phyloP scores from a whole-genome alignment of 30 jellyfish, hydroid and myxozoan genomes.

The Chrysaora quinquecirrha region DNA sequence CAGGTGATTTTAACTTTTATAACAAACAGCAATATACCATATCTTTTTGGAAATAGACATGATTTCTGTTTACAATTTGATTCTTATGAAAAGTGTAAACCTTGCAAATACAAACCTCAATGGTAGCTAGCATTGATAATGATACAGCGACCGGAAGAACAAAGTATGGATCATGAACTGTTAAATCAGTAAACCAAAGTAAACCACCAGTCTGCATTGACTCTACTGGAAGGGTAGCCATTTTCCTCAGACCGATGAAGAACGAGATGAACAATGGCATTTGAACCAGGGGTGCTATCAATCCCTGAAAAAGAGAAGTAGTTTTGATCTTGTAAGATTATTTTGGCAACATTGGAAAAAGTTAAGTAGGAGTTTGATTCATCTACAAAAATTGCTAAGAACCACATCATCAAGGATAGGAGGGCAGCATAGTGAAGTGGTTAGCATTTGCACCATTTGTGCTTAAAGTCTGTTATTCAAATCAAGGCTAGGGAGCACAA shows the following conservation, averaged over 20 bases:
- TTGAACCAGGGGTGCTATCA: constrained; percentile 77
- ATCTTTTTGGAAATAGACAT: too few species aligned
- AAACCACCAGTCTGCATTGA: constrained; percentile 88
- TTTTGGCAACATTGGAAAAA: neutral
- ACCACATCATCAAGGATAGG: too few species aligned
- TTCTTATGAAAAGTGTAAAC: too few species aligned
- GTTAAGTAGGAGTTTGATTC: neutral
- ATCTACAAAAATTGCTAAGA: too few species aligned
- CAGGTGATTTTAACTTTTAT: too few species aligned
- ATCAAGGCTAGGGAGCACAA: too few species aligned
- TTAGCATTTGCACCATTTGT: too few species aligned
- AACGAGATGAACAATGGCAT: constrained; percentile 77
- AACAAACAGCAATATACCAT: too few species aligned
- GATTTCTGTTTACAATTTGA: too few species aligned
- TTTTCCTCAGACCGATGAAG: constrained; percentile 80
- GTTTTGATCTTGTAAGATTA: neutral
- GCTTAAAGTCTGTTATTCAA: too few species aligned
- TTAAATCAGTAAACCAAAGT: constrained; percentile 88
- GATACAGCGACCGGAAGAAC: constrained; percentile 81
- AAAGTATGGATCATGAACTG: constrained; percentile 80
- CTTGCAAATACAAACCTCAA: too few species aligned
- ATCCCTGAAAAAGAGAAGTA: constrained; percentile 48
- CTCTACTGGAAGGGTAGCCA: constrained; percentile 96
- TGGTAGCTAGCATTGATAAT: constrained; percentile 79
- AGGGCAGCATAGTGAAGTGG: too few species aligned